Base-by-base conservation (phyloP, 2,113 vertebrate genomes). In the Smithornis capensis region DNA sequence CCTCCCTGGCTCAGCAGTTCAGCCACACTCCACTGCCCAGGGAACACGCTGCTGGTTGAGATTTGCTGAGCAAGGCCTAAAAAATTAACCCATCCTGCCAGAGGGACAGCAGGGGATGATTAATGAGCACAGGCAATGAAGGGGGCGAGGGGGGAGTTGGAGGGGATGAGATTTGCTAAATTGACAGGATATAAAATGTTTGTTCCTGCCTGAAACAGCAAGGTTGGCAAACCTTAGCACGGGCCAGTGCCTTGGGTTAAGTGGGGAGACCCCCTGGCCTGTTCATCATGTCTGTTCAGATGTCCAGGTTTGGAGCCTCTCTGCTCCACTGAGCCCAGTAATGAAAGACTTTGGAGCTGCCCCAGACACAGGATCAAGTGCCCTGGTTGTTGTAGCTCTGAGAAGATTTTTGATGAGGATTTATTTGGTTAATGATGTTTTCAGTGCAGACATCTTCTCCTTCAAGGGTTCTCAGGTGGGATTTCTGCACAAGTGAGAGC, bases 171-270 rank as follows among this genome's bases (percentile, higher is more conserved):
- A 60, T 95, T 55, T 83, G 84, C 90, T 94, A 82, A 96, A 90
- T 9, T 68, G 96, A 89, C 89, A 93, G 76, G 65, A 67, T 77
- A 60, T 94, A 74, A 94, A 96, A 87, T 87, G 87, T 82, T 87
- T 90, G 82, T 38, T 85, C 71, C 76, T 96, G 76, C 75, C 90
- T 89, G 89, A 83, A 96, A 94, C 60, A 89, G 92, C 44, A 15
- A 96, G 93, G 92, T 82, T 95, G 89, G 93, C 89, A 94, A 91
- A 92, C 49, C 65, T 76, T 53, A 60, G 24, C 93, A 86, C 14
- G 90, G 95, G 76, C 94, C 97, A 96, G 44, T 80, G 65, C 28
- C 89, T 56, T 59, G 87, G 96, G 96, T 97, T 96, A 96, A 97
- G 92, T 92, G 92, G 63, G 90, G 76, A 90, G 95, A 75, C 83